Percentiles rank a stretch among this genome's conserved stretches.
Conservation (phyloP, 2,888 invertebrate genomes). For the Yponomeuta evonymella region DNA sequence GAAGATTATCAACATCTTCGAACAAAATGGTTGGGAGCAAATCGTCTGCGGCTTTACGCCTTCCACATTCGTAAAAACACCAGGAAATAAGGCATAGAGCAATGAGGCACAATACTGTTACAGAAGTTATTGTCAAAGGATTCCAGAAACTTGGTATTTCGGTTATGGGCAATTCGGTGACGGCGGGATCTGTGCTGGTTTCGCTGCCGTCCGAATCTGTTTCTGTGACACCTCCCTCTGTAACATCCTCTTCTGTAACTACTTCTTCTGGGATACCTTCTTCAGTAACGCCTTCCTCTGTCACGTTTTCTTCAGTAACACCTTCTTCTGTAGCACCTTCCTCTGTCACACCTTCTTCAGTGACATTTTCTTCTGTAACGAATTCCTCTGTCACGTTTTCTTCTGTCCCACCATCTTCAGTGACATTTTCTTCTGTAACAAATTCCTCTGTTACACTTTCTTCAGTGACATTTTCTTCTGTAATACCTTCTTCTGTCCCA, state of each 20-base stretch:
- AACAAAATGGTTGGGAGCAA: constrained; percentile 18
- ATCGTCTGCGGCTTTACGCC: constrained; percentile 21
- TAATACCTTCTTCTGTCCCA: background rate
- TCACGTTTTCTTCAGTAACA: background rate
- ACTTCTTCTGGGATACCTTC: background rate
- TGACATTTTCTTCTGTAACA: background rate
- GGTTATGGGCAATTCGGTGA: background rate
- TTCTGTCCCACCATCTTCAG: background rate
- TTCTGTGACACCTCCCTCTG: background rate
- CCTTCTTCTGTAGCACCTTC: background rate
- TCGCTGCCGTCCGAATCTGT: background rate
- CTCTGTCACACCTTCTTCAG: background rate
- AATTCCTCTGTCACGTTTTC: background rate
- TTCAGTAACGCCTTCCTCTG: background rate
- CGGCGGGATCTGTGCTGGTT: background rate
- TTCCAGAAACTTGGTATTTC: constrained; percentile 25
- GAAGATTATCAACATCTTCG: constrained; percentile 29
- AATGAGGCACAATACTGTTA: constrained; percentile 26
- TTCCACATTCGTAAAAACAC: constrained; percentile 28
- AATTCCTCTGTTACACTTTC: background rate
- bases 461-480: background rate
- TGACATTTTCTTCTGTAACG: background rate
- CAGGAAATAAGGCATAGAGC: constrained; percentile 24
- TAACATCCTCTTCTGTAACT: background rate
- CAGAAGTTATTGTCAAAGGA: constrained; percentile 29